A percentile compares a stretch with the other conserved stretches of the same genome.
These are phyloP conservation scores for Parazoanthus darwini DNA, from an alignment of 92 coral and sea anemone species.

Conservation along the genomic window DNA sequence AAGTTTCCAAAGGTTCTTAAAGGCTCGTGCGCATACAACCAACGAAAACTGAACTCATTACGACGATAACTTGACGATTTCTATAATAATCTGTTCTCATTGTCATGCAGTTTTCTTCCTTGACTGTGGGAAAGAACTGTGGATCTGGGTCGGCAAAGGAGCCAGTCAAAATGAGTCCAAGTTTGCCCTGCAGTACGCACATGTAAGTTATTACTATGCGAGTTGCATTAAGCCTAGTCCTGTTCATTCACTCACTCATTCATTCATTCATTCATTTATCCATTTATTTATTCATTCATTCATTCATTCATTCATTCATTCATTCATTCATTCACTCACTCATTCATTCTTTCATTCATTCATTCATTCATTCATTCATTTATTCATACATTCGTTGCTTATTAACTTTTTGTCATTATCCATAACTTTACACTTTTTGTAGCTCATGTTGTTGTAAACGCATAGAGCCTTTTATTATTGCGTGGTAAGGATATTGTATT, in stretches of 20 bases:
- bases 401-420: no score
- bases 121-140: slow-evolving; percentile 33
- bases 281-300: no score
- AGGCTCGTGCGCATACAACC: no score
- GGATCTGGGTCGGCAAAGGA: slow-evolving; percentile 28
- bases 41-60: no score
- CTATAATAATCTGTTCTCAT: neutral
- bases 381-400: neutral
- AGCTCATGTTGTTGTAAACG: no score
- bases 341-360: neutral
- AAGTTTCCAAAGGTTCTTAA: no score
- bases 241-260: no score
- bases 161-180: slow-evolving; percentile 1
- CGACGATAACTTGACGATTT: no score
- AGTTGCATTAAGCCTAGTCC: neutral
- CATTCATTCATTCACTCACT: no score
- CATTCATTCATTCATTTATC: no score
- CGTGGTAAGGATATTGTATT: neutral
- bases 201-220: neutral
- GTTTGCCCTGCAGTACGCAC: slow-evolving; percentile 6
- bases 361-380: neutral
- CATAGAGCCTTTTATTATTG: neutral
- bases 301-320: no score
- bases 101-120: slow-evolving; percentile 9
- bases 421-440: no score